Evolutionary conservation across 1,140 invertebrate genomes (phyloP), one percentile per base, ranked within the genome.

Genomic region (Chymomyza costata): DNA sequence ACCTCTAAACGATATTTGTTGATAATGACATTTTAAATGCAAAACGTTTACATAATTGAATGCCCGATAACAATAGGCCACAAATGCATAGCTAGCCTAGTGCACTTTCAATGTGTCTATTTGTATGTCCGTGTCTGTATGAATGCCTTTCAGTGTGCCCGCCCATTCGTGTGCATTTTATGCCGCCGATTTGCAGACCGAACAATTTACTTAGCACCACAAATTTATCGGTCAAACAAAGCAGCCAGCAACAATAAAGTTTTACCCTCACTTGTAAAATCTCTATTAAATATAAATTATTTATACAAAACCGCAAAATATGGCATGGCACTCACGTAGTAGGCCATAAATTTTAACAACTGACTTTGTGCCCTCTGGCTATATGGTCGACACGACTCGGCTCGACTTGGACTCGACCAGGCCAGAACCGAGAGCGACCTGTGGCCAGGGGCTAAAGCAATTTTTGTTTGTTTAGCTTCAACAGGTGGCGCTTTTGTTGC

Each of bases 201-300:
- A 25, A 25, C 21, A 8, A 3, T 5, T 25, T 25, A 5, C 21
- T 8, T 8, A 25, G 3, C 8, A 8, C 21, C 30, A 6, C 13
- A 34, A 61, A 45, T 55, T 55, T 61, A 55, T 61, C 51, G 14
- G 28, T 14, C 32, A 32, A 11, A 15, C 15, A n/a, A 76, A 62
- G 48, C 45, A 61, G 21, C 21, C 8, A n/a, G 21, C 21, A 25
- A 25, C 21, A 25, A 5, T 25, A 3, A n/a, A 8, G 3, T 25
- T 3, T 25, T 25, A 5, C 21, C 3, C 8, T 25, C 21, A 8
- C 21, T 25, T 25, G 21, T n/a, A n/a, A n/a, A n/a, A 61, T 80
- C 73, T 80, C 67, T 78, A 78, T 78, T 78, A 78, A 78, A 80
- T 59, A 78, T 78, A 76, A 78, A 78, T 78, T 78, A 78, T 78